Conservation (phyloP, 2,797 vertebrate species). For the Lycodopsis pacificus region DNA sequence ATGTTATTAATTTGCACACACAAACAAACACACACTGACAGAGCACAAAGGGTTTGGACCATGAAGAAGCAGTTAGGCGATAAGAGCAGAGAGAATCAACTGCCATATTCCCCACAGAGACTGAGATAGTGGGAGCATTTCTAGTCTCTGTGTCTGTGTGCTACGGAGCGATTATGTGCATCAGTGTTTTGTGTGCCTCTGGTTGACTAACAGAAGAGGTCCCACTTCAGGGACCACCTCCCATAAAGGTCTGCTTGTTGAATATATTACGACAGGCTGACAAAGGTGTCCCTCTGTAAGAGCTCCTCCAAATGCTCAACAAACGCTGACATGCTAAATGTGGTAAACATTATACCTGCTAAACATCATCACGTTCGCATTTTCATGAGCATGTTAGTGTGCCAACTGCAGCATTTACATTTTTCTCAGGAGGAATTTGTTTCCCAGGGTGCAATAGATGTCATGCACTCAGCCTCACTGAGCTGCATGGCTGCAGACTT, state of each 20-base stretch:
- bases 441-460: no score
- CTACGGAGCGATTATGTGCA: slow-evolving; percentile 1
- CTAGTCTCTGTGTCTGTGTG: not conserved
- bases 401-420: no score
- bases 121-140: not conserved
- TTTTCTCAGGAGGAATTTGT: no score
- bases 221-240: slow-evolving; percentile 12
- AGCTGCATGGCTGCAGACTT: no score
- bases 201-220: slow-evolving; percentile 4
- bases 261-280: not conserved
- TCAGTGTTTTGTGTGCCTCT: slow-evolving; percentile 16
- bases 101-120: slow-evolving; percentile 10
- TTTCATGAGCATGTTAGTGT: no score
- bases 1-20: not conserved
- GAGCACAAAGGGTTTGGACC: slow-evolving; percentile 1
- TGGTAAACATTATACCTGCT: not conserved
- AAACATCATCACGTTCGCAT: no score
- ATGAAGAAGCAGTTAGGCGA: slow-evolving; percentile 15
- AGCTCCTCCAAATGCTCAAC: not conserved
- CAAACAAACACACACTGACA: not conserved
- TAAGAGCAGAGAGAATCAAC: not conserved
- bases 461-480: no score
- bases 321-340: not conserved
- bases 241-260: not conserved
- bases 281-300: not conserved